Evolutionary conservation across 2,113 vertebrate species (phyloP).

Genomic region (Rhinolophus sinicus): DNA sequence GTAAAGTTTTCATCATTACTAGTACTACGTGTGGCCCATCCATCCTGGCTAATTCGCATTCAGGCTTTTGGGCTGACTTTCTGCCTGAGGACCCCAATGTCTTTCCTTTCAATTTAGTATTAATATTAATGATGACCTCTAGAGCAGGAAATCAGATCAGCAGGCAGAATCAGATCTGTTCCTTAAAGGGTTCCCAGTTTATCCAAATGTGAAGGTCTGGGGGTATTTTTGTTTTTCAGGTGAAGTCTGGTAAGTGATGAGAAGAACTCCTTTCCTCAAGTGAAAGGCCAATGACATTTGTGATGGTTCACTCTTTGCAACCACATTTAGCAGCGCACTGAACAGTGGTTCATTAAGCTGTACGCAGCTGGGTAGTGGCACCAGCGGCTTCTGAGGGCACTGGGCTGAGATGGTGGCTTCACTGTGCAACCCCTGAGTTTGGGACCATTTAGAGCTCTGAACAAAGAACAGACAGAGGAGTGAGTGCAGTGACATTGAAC

Average conservation of each 20-base stretch:
- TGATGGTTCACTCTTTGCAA: constrained; percentile 73
- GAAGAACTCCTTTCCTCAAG: constrained; percentile 69
- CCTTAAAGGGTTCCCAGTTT: constrained; percentile 29
- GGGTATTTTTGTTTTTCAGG: constrained; percentile 2
- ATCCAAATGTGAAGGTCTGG: constrained; percentile 12
- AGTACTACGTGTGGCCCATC: neutral
- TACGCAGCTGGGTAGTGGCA: constrained; percentile 63
- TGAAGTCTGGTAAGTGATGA: constrained; percentile 71
- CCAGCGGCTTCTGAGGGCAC: constrained; percentile 79
- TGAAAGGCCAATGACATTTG: constrained; percentile 70
- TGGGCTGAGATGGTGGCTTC: constrained; percentile 71
- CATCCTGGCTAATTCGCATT: constrained; percentile 48
- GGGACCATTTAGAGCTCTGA: constrained; percentile 40
- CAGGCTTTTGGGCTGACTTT: constrained; percentile 52
- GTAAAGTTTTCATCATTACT: constrained; percentile 8
- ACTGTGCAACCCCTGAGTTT: constrained; percentile 72
- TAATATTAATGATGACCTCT: constrained; percentile 54
- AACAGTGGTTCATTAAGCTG: constrained; percentile 81
- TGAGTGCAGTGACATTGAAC: constrained; percentile 9
- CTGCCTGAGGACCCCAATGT: constrained; percentile 50
- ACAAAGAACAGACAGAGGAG: constrained; percentile 47
- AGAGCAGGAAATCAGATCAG: constrained; percentile 53
- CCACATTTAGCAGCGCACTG: constrained; percentile 71
- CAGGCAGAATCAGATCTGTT: constrained; percentile 1
- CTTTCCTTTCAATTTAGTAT: constrained; percentile 56